Conservation (phyloP, 2,888 invertebrate species). For the Coelinius sp. region DNA sequence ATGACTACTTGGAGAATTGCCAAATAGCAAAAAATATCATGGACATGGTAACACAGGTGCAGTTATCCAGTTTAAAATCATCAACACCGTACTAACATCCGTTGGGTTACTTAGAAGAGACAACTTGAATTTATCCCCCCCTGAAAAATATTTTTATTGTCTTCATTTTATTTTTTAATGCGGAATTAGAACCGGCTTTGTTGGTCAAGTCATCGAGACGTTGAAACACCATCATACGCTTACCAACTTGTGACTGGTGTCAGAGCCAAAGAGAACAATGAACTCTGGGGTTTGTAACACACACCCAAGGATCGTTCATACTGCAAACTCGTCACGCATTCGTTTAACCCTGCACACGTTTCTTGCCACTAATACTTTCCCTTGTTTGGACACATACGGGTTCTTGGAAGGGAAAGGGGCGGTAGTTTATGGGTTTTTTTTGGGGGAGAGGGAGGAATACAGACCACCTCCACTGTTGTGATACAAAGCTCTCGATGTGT, state of each 20-base stretch:
- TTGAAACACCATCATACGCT: background rate
- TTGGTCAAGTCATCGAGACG: slow-evolving; percentile 22
- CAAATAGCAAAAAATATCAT: slow-evolving; percentile 35
- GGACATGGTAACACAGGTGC: slow-evolving; percentile 36
- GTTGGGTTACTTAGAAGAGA: slow-evolving; percentile 10
- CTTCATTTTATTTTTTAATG: slow-evolving; percentile 4
- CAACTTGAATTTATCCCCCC: slow-evolving; percentile 4
- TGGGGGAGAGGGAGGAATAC: background rate
- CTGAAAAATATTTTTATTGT: background rate
- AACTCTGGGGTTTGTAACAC: slow-evolving; percentile 46
- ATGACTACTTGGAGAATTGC: slow-evolving; percentile 27
- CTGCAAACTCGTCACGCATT: slow-evolving; percentile 60
- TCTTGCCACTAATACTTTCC: slow-evolving; percentile 58
- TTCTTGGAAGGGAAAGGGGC: slow-evolving; percentile 52
- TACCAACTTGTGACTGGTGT: background rate
- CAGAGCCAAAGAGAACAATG: slow-evolving; percentile 48
- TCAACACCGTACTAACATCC: slow-evolving; percentile 1
- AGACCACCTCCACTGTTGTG: background rate
- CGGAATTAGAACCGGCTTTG: slow-evolving; percentile 36
- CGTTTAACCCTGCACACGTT: slow-evolving; percentile 62
- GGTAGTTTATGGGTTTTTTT: background rate
- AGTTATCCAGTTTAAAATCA: slow-evolving; percentile 17
- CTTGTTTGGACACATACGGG: slow-evolving; percentile 59
- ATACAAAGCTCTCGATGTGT: background rate
- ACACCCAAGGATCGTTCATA: slow-evolving; percentile 43